Base-by-base conservation (phyloP, 2,113 vertebrate genomes). In the Caracal caracal region DNA sequence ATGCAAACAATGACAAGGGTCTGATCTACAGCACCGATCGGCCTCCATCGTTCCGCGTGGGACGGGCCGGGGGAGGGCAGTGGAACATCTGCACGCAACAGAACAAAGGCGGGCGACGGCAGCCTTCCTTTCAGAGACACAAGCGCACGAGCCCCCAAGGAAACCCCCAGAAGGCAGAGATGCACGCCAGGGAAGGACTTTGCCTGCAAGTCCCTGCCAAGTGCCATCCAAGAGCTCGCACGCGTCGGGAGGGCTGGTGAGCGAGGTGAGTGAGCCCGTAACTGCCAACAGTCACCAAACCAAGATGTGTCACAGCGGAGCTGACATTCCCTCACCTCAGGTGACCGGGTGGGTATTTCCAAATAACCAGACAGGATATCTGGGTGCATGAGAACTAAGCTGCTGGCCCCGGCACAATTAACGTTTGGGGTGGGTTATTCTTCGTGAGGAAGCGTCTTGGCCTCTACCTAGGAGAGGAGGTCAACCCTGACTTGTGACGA, bases 1-100 rank as follows among this genome's bases (percentile, higher is more conserved):
- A 68, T 83, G 91, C 90, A 84, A 97, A 96, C 98, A 93, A 96
- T 37, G 98, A 98, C 98, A 97, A 96, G 76, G 61, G 93, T 79
- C 43, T n/a, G 97, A 96, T 97, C 98, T 97, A 80, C 43, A 63
- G 93, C 83, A 22, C 37, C 0, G 40, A 96, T 40, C 89, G 78
- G 66, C 96, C 93, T 82, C 65, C 51, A 8, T 13, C 79, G 82
- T 37, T 96, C 94, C 96, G 95, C 75, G 49, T 0, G 92, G 84
- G 93, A 82, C 88, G 95, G 93, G 33, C 83, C 89, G 24, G 30
- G 71, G 73, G 87, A 1, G 66, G 49, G 87, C 85, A 47, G 61
- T 49, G 90, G 98, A 95, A 97, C 97, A 88, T 79, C 78, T 93
- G 96, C 95, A 88, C 96, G 96, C 88, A 87, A 93, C 96, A 70